Conservation (phyloP, 1,140 invertebrate species). For the Homalodisca vitripennis region DNA sequence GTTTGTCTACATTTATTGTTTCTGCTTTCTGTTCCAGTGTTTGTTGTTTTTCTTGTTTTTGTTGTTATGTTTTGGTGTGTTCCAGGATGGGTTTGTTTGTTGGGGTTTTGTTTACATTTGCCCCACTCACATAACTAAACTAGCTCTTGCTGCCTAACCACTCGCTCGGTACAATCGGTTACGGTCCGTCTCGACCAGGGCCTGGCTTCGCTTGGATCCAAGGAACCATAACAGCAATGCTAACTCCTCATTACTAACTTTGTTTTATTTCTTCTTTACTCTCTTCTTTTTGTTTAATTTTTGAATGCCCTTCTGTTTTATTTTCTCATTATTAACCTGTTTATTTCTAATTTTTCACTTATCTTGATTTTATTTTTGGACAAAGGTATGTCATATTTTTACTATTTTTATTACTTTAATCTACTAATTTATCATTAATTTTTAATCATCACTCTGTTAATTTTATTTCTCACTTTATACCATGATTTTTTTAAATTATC, state of each 20-base stretch:
- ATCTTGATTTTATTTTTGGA: constrained; percentile 2
- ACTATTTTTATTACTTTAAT: not conserved
- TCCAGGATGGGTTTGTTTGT: constrained; percentile 12
- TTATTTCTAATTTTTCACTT: not conserved
- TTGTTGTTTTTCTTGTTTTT: constrained; percentile 23
- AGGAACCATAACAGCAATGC: constrained; percentile 7
- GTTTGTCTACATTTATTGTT: constrained; percentile 12
- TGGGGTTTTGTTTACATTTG: constrained; percentile 15
- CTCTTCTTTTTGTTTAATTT: not conserved
- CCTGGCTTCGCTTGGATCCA: constrained; percentile 21
- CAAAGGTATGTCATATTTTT: constrained; percentile 19
- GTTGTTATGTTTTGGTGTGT: constrained; percentile 28
- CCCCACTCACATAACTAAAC: constrained; percentile 19
- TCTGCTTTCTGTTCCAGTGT: constrained; percentile 15
- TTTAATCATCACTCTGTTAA: not conserved
- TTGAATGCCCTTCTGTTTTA: not conserved
- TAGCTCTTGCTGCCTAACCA: constrained; percentile 6
- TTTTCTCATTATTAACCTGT: not conserved
- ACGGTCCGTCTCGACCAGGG: not conserved
- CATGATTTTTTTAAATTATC: not conserved
- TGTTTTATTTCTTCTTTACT: constrained; percentile 10
- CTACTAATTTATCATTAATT: not conserved
- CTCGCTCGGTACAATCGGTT: not conserved
- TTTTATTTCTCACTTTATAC: constrained; percentile 10
- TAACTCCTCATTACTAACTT: constrained; percentile 22